These are phyloP conservation scores for Rhaphigaster nebulosa DNA, from an alignment of 2,888 invertebrate genomes.

Conservation along the genomic window DNA sequence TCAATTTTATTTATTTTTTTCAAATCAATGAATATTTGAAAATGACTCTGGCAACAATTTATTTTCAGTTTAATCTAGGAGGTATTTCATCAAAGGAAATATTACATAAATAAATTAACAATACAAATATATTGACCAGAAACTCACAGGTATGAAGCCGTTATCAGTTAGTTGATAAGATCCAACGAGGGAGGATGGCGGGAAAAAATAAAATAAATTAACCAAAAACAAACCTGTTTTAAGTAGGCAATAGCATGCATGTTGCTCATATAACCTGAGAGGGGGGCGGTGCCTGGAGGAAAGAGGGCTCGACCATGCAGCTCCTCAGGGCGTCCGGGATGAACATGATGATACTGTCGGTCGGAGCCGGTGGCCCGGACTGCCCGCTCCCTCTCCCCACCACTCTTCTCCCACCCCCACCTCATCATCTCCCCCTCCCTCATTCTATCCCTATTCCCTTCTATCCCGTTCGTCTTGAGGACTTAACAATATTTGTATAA, in stretches of 20 bases:
- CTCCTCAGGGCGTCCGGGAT: slow-evolving; percentile 93
- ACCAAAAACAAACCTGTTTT: slow-evolving; percentile 64
- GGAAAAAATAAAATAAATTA: slow-evolving; percentile 56
- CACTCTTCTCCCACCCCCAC: slow-evolving; percentile 54
- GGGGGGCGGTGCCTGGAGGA: slow-evolving; percentile 94
- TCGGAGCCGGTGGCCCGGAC: slow-evolving; percentile 62
- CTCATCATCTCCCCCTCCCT: neutral
- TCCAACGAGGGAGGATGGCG: neutral
- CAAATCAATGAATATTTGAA: neutral
- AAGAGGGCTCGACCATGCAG: slow-evolving; percentile 96
- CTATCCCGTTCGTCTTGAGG: neutral
- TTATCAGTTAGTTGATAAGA: slow-evolving; percentile 32
- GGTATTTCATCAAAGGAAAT: neutral
- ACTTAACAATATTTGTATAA: too few relatives aligned
- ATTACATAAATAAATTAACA: neutral
- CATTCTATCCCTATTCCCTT: slow-evolving; percentile 29
- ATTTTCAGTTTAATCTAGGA: neutral
- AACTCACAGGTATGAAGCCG: neutral
- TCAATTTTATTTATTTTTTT: too few relatives aligned
- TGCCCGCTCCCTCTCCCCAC: slow-evolving; percentile 58
- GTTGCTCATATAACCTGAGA: slow-evolving; percentile 79
- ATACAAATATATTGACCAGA: neutral
- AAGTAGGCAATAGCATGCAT: slow-evolving; percentile 65
- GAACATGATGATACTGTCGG: slow-evolving; percentile 75
- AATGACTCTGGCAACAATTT: slow-evolving; percentile 16